Evolutionary conservation across 2,113 vertebrate genomes (phyloP), one percentile per base, ranked within the genome.

Genomic region (Pontoporia blainvillei): DNA sequence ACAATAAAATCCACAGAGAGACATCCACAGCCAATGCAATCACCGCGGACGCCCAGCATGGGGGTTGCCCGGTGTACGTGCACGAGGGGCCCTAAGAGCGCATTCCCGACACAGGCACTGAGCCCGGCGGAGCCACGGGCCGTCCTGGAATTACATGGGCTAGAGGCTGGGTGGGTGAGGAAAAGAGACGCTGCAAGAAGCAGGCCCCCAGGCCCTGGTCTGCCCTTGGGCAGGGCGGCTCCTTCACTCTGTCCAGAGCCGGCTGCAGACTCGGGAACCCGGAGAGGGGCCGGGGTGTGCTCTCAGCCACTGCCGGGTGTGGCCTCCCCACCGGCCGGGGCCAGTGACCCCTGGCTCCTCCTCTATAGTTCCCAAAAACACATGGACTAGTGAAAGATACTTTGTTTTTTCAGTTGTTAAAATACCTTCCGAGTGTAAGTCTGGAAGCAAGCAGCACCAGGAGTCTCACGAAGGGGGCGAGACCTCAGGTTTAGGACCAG

Each of bases 1-100:
- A 27, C 15, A 39, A 6, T 34, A 34, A 86, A 17, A 86, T 4
- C 29, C 31, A 6, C 6, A 17, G 25, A 57, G 11, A 71, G 8
- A 21, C 1, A 25, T 6, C 41, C 14, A 6, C 2, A 0, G 2
- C 5, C 25, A 21, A 52, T 52, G 11, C 1, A 36, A 21, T 13
- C 11, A 25, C 10, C 31, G 17, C 1, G 64, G 34, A n/a, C 29
- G 3, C 3, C 64, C 12, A 25, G 2, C 31, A 3, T 1, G 31
- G 64, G 14, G 34, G 31, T 34, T n/a, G 34, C 64, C 27, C 17
- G 1, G 64, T 17, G 15, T 18, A 7, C 3, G 17, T 1, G 34
- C 29, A 11, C 62, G 2, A n/a, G 14, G 15, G 64, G 8, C 64
- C 34, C 18, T 7, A 18, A 13, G 0, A 15, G 27, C 59, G 23